phyloP scores from a whole-genome alignment of 2,113 vertebrate genomes.

The Nipponia nippon region DNA sequence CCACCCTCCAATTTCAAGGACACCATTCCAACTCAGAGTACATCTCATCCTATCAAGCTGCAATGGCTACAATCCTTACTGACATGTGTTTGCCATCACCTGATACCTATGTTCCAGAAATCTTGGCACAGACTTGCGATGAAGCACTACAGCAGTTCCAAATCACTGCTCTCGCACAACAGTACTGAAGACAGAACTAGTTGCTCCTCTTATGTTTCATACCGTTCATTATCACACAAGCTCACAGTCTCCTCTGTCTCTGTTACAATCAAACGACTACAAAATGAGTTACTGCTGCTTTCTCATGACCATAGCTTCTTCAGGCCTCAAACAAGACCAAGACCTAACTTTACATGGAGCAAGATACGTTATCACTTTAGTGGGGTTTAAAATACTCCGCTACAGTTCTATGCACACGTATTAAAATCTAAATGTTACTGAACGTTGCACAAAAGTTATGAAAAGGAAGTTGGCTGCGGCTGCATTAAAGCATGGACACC shows the following conservation, averaged over 20 bases:
- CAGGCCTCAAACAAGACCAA: background rate
- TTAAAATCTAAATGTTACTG: background rate
- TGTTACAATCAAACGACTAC: background rate
- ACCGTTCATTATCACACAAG: background rate
- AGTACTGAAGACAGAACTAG: background rate
- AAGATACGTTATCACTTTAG: fast-evolving
- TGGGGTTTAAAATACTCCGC: background rate
- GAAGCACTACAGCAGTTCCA: background rate
- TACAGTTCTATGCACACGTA: background rate
- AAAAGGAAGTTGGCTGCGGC: background rate
- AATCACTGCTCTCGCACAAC: background rate
- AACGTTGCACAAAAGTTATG: background rate
- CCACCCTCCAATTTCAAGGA: background rate
- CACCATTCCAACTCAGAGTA: background rate
- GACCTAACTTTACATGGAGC: background rate
- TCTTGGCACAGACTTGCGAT: background rate
- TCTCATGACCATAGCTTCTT: background rate
- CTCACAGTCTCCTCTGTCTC: background rate
- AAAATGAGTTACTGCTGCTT: background rate
- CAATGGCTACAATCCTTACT: background rate
- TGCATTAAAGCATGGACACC: background rate
- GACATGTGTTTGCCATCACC: background rate
- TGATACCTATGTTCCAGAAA: background rate
- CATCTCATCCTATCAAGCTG: background rate
- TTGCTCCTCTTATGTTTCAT: background rate